Evolutionary conservation across 2,797 vertebrate genomes (phyloP).

Genomic region (Brachyalestes nurse): DNA sequence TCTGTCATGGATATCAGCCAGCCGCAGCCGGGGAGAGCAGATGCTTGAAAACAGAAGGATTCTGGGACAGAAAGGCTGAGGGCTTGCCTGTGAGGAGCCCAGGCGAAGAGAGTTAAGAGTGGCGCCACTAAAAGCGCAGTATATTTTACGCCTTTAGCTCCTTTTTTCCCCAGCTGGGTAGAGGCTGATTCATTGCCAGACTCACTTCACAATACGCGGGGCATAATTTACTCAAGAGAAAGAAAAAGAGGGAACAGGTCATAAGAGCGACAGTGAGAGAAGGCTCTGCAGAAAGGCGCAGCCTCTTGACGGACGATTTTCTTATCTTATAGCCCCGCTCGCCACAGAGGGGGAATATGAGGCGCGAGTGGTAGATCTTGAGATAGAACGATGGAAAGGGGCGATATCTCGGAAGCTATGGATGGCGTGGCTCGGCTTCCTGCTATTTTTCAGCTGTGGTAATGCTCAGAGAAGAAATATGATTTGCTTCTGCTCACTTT

Average conservation of each 20-base stretch:
- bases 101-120: slow-evolving; percentile 62
- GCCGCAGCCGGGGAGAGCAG: slow-evolving; percentile 50
- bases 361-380: slow-evolving; percentile 36
- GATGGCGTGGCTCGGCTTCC: slow-evolving; percentile 16
- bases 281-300: slow-evolving; percentile 23
- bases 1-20: slow-evolving; percentile 56
- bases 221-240: slow-evolving; percentile 57
- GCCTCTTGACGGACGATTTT: slow-evolving; percentile 40
- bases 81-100: slow-evolving; percentile 30
- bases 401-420: slow-evolving; percentile 27
- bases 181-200: slow-evolving; percentile 40
- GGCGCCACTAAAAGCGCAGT: slow-evolving; percentile 37
- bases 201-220: slow-evolving; percentile 33
- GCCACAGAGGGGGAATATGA: slow-evolving; percentile 22
- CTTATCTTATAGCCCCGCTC: slow-evolving; percentile 39
- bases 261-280: slow-evolving; percentile 16
- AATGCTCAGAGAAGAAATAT: not conserved
- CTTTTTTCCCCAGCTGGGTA: slow-evolving; percentile 7
- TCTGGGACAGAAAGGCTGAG: slow-evolving; percentile 36
- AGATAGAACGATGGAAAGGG: slow-evolving; percentile 35
- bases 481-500: slow-evolving; percentile 30
- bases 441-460: slow-evolving; percentile 46
- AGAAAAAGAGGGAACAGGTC: slow-evolving; percentile 49
- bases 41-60: slow-evolving; percentile 47
- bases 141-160: slow-evolving; percentile 45